Base-by-base conservation (phyloP, 2,113 vertebrate species). In the Typhlomys cinereus region DNA sequence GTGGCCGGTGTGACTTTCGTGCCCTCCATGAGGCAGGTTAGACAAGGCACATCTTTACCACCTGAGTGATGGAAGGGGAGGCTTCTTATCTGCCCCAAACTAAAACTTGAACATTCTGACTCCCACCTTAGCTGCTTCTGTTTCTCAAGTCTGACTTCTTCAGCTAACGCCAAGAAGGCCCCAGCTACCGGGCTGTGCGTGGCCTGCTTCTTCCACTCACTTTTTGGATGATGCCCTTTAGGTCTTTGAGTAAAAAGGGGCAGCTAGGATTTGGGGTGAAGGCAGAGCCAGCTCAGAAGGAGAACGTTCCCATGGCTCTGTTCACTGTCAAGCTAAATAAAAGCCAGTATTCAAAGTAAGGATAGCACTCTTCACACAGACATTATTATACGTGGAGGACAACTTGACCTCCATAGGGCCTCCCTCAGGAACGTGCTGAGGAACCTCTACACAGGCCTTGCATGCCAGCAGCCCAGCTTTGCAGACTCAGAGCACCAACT, bases 11-110 rank as follows among this genome's bases (percentile, higher is more conserved):
- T 20, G 34, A 23, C 2, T 70, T 11, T 69, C 52, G 0, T 1
- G 9, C 21, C 50, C 52, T n/a, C 12, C n/a, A 0, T 14, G 39
- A 87, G 23, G 13, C 0, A 8, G 5, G 20, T 27, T 7, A 41
- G 12, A 44, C 23, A 18, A 39, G 41, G 21, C 11, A 5, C 1
- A 1, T 3, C 3, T 0, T 34, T 34, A 6, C 64, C 7, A 2
- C 9, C 20, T 39, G 1, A 36, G n/a, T 48, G 39, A 21, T 36
- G 0, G 13, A 70, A 34, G 15, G 1, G 0, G 25, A 70, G 23
- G 34, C 14, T 73, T 6, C 3, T 5, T 29, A 0, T 57, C 6
- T 41, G 78, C 66, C 4, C 4, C 5, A 66, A 70, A 48, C 25
- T 0, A 54, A 31, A 64, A 11, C 36, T 82, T 20, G 3, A 1